A percentile compares a stretch with the other conserved stretches of the same genome.
Conservation (phyloP, 2,888 invertebrate species). For the Trichogramma dendrolimi region DNA sequence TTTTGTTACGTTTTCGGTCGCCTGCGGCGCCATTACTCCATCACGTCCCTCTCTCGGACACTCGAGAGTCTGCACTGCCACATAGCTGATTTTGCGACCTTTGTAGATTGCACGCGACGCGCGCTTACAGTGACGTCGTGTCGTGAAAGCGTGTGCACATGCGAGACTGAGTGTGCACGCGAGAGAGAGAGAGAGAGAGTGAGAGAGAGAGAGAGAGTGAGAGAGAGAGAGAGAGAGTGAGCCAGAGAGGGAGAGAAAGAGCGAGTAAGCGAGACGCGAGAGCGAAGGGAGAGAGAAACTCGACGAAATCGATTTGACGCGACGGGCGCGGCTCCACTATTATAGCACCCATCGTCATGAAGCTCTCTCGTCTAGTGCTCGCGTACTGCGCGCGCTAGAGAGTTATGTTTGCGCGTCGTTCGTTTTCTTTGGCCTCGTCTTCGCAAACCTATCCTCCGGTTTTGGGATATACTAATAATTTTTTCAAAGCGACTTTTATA, state of each 20-base stretch:
- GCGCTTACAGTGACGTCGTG: neutral
- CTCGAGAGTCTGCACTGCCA: neutral
- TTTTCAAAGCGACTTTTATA: no score
- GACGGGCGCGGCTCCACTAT: constrained; percentile 20
- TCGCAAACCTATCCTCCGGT: no score
- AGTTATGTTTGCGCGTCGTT: no score
- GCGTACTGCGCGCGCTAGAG: constrained; percentile 1
- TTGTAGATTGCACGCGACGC: constrained; percentile 10
- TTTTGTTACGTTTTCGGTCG: no score
- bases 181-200: neutral
- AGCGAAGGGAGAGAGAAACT: no score
- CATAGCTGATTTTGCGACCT: constrained; percentile 13
- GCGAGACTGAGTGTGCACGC: neutral
- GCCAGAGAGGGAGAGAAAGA: neutral
- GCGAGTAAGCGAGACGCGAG: neutral
- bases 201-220: neutral
- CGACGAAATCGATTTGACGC: constrained; percentile 24
- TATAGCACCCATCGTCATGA: constrained; percentile 7
- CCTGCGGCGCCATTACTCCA: neutral
- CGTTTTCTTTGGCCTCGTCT: no score
- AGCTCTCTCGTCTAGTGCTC: neutral
- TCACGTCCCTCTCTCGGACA: neutral
- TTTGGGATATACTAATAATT: no score
- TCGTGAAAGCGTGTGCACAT: neutral
- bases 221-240: neutral